Evolutionary conservation across 2,113 vertebrate species (phyloP), one percentile per base, ranked within the genome.

Genomic region (Silurus meridionalis): DNA sequence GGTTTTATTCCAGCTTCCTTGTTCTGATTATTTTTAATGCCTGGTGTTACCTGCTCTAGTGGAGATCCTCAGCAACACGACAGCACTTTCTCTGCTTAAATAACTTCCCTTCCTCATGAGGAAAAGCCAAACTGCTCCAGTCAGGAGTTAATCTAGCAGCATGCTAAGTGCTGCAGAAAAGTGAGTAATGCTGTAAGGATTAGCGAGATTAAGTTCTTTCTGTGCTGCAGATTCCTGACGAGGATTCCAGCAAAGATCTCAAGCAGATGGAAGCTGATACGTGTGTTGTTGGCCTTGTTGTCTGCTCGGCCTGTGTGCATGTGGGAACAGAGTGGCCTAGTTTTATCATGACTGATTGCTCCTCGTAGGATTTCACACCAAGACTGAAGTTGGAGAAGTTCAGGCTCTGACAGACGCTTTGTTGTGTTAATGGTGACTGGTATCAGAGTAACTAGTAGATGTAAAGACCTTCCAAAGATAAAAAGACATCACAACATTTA

Each of bases 291-390:
- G 46, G 55, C 19, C 37, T 46, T 21, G 19, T 60, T 84, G 57
- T 46, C 58, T 60, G 25, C 15, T 66, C 63, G 53, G 15, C 25
- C n/a, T 79, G 61, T 1, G n/a, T 85, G 72, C 72, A 55, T 85
- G 46, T 64, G 74, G 19, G 74, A 63, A 79, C 83, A 57, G 72
- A 2, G 4, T 55, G 72, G 83, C 60, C 74, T 79, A 85, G 60
- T 85, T 85, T 85, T 21, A 61, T 77, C 71, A 64, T 25, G 8
- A 64, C 72, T 37, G 58, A 78, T 64, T 78, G 37, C 21, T 11
- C 58, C 72, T 85, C 72, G 77, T 6, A 53, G 72, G 83, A 77
- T 64, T 64, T 77, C 71, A 23, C n/a, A 37, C 58, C 6, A 19
- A 67, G 19, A 11, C 46, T 55, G 50, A 52, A 55, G 72, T 23